Conservation (phyloP, 2,113 vertebrate genomes). For the Amphilophus citrinellus region DNA sequence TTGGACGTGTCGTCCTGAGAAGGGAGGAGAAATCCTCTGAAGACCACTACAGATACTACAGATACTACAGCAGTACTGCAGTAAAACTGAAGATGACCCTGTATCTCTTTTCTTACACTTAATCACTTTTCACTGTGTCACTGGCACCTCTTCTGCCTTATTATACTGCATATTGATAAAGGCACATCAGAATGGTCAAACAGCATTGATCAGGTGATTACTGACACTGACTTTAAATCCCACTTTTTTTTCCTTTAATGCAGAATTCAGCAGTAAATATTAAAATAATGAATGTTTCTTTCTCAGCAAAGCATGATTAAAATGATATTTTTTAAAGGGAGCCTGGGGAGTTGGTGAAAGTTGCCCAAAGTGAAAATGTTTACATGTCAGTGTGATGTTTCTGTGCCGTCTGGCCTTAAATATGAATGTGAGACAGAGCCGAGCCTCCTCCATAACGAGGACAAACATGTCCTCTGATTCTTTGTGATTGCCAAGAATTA, state of each 20-base stretch:
- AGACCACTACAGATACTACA: background rate
- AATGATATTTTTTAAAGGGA: background rate
- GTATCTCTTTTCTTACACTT: background rate
- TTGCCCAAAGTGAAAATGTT: background rate
- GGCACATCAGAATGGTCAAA: no score
- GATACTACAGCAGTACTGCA: background rate
- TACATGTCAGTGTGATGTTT: no score
- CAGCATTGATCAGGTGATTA: background rate
- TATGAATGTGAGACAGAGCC: background rate
- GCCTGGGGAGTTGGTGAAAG: background rate
- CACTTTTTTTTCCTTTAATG: background rate
- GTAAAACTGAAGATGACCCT: background rate
- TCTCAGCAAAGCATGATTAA: background rate
- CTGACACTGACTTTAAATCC: background rate
- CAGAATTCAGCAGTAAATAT: no score
- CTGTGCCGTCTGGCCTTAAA: accelerated
- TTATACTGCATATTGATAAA: no score
- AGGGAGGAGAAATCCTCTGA: background rate
- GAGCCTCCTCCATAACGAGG: background rate
- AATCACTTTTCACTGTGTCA: background rate
- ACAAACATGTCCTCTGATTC: background rate
- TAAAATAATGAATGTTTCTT: no score
- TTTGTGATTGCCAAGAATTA: background rate
- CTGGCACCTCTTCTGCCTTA: no score
- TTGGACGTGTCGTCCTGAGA: background rate